Evolutionary conservation across 2,797 vertebrate genomes (phyloP).

Genomic region (Somateria mollissima): DNA sequence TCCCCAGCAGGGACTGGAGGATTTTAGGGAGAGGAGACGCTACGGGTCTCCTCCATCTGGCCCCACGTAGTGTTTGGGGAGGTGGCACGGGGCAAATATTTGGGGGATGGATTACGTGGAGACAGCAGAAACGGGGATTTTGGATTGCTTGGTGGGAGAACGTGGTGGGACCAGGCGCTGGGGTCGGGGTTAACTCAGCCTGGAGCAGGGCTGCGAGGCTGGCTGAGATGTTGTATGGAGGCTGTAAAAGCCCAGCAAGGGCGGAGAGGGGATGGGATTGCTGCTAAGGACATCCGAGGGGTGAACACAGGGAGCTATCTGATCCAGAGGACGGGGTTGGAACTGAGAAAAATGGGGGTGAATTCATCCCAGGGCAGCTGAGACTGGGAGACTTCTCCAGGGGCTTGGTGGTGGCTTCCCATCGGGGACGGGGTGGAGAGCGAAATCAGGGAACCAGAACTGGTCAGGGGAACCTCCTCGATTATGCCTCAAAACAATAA

Average conservation of each 20-base stretch:
- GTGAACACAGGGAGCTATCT: neutral
- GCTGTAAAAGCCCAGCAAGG: neutral
- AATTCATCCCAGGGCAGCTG: neutral
- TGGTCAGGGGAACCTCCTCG: neutral
- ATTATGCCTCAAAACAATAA: neutral
- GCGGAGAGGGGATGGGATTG: neutral
- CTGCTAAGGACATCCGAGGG: neutral
- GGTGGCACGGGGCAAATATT: neutral
- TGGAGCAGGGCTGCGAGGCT: slow-evolving; percentile 45
- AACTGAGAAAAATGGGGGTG: neutral
- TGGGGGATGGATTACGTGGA: neutral
- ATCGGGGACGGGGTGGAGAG: neutral
- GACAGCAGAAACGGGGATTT: fast-evolving
- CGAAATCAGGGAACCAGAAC: too few relatives aligned
- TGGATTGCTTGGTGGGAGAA: neutral
- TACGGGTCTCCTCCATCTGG: neutral
- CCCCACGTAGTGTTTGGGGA: neutral
- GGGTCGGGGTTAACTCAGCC: slow-evolving; percentile 35
- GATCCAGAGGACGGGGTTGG: neutral
- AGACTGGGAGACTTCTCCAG: neutral
- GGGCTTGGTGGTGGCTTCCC: neutral
- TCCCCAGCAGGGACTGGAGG: neutral
- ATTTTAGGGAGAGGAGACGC: neutral
- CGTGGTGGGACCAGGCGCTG: fast-evolving
- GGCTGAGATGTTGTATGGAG: neutral